Percentiles rank a stretch among this genome's conserved stretches.
Conservation (phyloP, 2,888 invertebrate species). For the Allacma fusca region DNA sequence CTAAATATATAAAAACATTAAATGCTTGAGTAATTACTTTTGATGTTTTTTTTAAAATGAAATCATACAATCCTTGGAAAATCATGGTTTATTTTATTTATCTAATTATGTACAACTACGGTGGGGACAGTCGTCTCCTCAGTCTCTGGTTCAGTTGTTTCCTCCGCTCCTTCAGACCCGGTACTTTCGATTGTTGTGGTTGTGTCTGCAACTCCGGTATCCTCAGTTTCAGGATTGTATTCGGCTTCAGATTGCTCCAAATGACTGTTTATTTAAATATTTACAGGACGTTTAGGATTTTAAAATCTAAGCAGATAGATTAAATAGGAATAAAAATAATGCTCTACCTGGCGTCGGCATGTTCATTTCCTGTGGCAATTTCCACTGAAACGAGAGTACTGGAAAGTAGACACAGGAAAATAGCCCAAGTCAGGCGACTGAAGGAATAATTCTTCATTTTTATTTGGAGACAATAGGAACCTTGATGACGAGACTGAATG, state of each 20-base stretch:
- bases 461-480: background rate
- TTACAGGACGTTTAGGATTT: too few species aligned
- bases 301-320: background rate
- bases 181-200: background rate
- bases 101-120: background rate
- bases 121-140: background rate
- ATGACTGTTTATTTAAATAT: background rate
- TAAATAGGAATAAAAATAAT: background rate
- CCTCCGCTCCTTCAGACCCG: background rate
- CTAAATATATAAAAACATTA: background rate
- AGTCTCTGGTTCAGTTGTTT: background rate
- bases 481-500: background rate
- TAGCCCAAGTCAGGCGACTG: conserved; percentile 24
- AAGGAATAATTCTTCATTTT: conserved; percentile 17
- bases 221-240: background rate
- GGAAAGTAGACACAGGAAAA: conserved; percentile 14
- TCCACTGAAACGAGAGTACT: conserved; percentile 25
- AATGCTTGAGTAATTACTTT: background rate
- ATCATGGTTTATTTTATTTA: background rate
- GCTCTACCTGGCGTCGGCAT: background rate
- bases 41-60: too few species aligned
- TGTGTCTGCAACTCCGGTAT: background rate
- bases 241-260: background rate
- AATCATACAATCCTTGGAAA: background rate
- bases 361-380: conserved; percentile 29